Base-by-base conservation (phyloP, 2,888 invertebrate species). In the Ellobium chinense region DNA sequence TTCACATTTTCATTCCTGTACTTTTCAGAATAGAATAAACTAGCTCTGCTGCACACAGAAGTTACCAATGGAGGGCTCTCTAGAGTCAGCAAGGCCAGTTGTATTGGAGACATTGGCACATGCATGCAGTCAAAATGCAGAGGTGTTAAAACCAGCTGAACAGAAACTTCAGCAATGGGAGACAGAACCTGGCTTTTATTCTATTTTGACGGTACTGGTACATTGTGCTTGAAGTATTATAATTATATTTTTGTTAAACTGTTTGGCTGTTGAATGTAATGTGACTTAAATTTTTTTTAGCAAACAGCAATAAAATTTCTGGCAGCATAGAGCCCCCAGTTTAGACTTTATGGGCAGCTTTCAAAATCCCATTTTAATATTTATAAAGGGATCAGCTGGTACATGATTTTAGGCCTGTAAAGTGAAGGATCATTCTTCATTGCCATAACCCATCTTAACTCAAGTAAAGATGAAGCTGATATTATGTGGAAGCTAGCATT, bases 161-260 rank as follows among this genome's bases (percentile, higher is more conserved):
- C 95, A 95, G 86, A 97, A 96, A 91, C 94, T 98, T 31, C 95
- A 95, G 88, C 95, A 96, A 94, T 98, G 98, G 97, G 98, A 98
- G 94, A 95, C 95, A 36, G 96, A 97, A 92, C 95, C 96, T 39
- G 98, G 98, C 39, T 98, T 97, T 93, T 97, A 98, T 93, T 95
- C 96, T 80, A 95, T 96, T 31, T 93, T 98, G 85, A 94, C 96
- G 93, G 97, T 97, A 93, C 95, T 94, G 62, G n/a, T n/a, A n/a
- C n/a, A n/a, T n/a, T 4, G 46, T 7, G 5, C 7, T 31, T 27
- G 54, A 14, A 54, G 54, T 12, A 14, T 54, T 14, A 18, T 14
- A 54, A 54, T 12, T 54, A 54, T 18, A 9, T 54, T 54, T 54
- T 54, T 54, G 54, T 14, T 14, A 54, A 54, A 14, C 54, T 54